These are phyloP conservation scores for Martes martes DNA, from an alignment of 2,113 vertebrate species.

Conservation along the genomic window DNA sequence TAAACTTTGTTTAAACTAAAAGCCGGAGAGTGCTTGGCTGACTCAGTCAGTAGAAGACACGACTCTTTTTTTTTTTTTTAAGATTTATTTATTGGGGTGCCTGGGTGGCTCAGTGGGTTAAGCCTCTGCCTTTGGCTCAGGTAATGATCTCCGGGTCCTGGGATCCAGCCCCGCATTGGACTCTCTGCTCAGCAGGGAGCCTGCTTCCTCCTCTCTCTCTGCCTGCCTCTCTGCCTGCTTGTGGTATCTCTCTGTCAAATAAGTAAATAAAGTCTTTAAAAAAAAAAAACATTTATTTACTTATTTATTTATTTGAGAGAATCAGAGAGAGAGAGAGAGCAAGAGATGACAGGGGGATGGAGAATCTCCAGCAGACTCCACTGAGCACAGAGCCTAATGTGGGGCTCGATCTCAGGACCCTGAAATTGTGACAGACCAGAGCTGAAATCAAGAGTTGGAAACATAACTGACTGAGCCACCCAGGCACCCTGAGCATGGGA, in stretches of 20 bases:
- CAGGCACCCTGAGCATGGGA: neutral
- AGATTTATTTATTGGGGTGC: neutral
- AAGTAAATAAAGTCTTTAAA: too few relatives aligned
- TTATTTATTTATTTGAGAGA: neutral
- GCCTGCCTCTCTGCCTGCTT: too few relatives aligned
- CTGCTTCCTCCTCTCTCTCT: too few relatives aligned
- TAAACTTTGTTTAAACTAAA: neutral
- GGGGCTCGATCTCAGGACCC: neutral
- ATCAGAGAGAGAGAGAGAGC: neutral
- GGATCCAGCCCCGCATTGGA: too few relatives aligned
- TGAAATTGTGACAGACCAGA: neutral
- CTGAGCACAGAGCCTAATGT: neutral
- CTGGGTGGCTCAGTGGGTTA: neutral
- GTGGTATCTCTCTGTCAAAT: too few relatives aligned
- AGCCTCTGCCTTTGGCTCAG: too few relatives aligned
- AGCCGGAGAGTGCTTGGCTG: neutral
- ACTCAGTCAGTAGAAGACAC: neutral
- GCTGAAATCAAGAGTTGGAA: neutral
- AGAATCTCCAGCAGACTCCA: neutral
- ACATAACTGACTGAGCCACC: neutral
- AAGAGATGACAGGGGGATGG: too few relatives aligned
- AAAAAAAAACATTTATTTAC: neutral
- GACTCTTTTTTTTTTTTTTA: neutral
- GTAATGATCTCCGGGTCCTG: too few relatives aligned
- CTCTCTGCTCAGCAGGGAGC: too few relatives aligned